Percentiles rank a stretch among this genome's conserved stretches.
Evolutionary conservation across 2,113 vertebrate species (phyloP).

Genomic region (Nesospiza acunhae): DNA sequence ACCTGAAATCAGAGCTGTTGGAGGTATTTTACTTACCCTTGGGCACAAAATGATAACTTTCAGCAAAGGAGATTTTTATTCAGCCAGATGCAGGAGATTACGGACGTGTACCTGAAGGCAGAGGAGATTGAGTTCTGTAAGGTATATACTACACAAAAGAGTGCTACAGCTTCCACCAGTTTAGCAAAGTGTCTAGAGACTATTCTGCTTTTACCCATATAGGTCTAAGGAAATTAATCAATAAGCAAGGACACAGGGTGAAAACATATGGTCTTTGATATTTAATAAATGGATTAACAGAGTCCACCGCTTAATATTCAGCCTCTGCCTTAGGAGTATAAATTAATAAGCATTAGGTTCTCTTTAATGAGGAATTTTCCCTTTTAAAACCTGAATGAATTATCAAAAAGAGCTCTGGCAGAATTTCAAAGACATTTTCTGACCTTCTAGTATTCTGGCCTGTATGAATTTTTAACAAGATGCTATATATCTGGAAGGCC

Average conservation of each 20-base stretch:
- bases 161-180: background rate
- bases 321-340: constrained; percentile 69
- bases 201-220: constrained; percentile 30
- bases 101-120: background rate
- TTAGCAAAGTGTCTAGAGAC: background rate
- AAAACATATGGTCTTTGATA: constrained; percentile 78
- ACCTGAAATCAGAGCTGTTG: background rate
- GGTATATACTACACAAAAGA: background rate
- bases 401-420: constrained; percentile 78
- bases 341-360: constrained; percentile 78
- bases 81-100: background rate
- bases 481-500: constrained; percentile 72
- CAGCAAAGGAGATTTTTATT: background rate
- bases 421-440: constrained; percentile 83
- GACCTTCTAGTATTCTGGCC: constrained; percentile 78
- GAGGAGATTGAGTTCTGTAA: background rate
- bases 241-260: constrained; percentile 67
- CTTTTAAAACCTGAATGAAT: constrained; percentile 80
- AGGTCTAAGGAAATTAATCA: constrained; percentile 68
- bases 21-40: background rate
- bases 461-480: constrained; percentile 81
- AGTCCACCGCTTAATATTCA: constrained; percentile 73
- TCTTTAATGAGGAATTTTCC: constrained; percentile 79
- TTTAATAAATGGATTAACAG: constrained; percentile 79
- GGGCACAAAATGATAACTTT: background rate